phyloP scores from a whole-genome alignment of 2,797 vertebrate genomes.

The Sandelia bainsii region DNA sequence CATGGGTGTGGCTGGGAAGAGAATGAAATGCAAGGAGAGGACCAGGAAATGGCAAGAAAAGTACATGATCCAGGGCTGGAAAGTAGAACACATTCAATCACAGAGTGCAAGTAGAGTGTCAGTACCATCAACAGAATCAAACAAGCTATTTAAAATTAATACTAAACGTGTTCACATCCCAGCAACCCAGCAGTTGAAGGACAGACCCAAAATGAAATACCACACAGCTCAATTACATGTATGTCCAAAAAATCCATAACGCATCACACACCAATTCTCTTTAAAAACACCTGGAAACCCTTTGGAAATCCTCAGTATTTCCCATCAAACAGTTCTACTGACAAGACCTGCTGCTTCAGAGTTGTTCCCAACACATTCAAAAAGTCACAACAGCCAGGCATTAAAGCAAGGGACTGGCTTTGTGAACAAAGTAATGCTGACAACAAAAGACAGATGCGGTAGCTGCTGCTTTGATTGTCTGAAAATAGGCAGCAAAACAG shows the following conservation, averaged over 20 bases:
- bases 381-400: constrained; percentile 1
- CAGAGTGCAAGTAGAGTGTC: background rate
- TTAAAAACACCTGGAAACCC: background rate
- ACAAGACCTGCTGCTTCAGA: constrained; percentile 15
- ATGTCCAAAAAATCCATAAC: background rate
- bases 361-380: background rate
- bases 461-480: background rate
- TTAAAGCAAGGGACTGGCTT: constrained; percentile 16
- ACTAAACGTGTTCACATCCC: background rate
- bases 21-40: constrained; percentile 23
- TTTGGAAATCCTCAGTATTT: constrained; percentile 5
- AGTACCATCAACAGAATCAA: background rate
- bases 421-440: constrained; percentile 49
- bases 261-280: background rate
- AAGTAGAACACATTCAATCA: constrained; percentile 12
- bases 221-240: background rate
- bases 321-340: background rate
- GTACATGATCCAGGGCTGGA: background rate
- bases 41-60: constrained; percentile 9
- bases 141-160: constrained; percentile 3
- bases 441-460: constrained; percentile 35
- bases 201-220: background rate
- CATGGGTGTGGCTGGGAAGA: constrained; percentile 51
- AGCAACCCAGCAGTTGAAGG: background rate
- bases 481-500: background rate